phyloP scores from a whole-genome alignment of 2,888 invertebrate genomes.

The Elegia similella region DNA sequence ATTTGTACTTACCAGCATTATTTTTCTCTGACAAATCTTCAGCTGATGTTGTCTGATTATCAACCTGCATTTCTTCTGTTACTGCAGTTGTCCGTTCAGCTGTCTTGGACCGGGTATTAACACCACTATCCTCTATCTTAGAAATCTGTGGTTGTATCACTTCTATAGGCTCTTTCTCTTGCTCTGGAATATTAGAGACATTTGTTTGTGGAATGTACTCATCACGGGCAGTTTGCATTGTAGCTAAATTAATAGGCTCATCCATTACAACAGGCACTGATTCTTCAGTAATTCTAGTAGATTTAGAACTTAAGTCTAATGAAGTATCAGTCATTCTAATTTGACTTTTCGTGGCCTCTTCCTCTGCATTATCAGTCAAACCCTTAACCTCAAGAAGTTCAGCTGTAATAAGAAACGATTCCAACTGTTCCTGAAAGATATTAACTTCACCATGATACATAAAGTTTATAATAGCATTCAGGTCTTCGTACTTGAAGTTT shows the following conservation, averaged over 20 bases:
- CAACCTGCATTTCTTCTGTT: conserved; percentile 72
- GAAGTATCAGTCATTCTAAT: conserved; percentile 60
- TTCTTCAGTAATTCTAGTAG: conserved; percentile 54
- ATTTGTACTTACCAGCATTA: conserved; percentile 43
- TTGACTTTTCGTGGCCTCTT: conserved; percentile 61
- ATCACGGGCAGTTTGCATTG: conserved; percentile 58
- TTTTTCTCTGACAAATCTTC: conserved; percentile 74
- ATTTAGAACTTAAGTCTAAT: conserved; percentile 70
- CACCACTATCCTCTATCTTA: conserved; percentile 44
- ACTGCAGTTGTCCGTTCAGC: conserved; percentile 37
- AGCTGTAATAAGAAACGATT: conserved; percentile 89
- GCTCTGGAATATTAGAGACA: conserved; percentile 38
- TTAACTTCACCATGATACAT: conserved; percentile 93
- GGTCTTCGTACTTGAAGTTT: conserved; percentile 89
- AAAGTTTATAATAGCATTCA: conserved; percentile 89
- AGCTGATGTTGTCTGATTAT: conserved; percentile 59
- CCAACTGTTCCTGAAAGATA: conserved; percentile 89
- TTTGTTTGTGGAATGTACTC: conserved; percentile 61
- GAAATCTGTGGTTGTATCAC: conserved; percentile 39
- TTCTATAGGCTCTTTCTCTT: conserved; percentile 50
- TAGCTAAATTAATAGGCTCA: conserved; percentile 73
- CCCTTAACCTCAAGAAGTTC: conserved; percentile 89
- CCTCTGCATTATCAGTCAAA: conserved; percentile 83
- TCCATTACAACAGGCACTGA: conserved; percentile 55
- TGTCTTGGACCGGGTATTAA: conserved; percentile 40